These are phyloP conservation scores for Anguilla rostrata DNA, from an alignment of 2,113 vertebrate genomes.

Conservation along the genomic window DNA sequence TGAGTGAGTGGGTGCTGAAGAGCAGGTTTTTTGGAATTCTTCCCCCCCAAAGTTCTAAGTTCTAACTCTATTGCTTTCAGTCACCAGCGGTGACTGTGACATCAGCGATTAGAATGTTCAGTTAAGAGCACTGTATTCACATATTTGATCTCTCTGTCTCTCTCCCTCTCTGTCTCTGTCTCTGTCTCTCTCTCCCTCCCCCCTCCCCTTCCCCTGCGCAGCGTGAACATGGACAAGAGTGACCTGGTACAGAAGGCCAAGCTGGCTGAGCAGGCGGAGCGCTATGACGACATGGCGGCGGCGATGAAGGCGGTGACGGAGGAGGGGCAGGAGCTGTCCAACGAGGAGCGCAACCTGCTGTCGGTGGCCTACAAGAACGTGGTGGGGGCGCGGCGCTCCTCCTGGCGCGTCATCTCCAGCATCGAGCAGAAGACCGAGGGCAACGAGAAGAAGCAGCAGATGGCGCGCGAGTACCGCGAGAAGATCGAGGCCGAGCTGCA, in stretches of 20 bases:
- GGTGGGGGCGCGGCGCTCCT: slow-evolving; percentile 94
- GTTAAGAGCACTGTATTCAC: too few species aligned
- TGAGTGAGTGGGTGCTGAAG: too few species aligned
- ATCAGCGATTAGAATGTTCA: too few species aligned
- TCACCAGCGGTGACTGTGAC: too few species aligned
- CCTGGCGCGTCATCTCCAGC: slow-evolving; percentile 98
- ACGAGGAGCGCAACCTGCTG: slow-evolving; percentile 94
- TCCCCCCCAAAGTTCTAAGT: too few species aligned
- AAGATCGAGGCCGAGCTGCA: slow-evolving; percentile 93
- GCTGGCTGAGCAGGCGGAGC: slow-evolving; percentile 95
- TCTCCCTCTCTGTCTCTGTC: too few species aligned
- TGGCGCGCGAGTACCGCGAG: slow-evolving; percentile 93
- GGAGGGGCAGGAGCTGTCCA: slow-evolving; percentile 89
- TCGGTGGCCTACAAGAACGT: slow-evolving; percentile 99
- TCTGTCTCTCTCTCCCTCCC: too few species aligned
- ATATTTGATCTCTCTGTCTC: too few species aligned
- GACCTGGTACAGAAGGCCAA: slow-evolving; percentile 99
- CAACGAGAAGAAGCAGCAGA: slow-evolving; percentile 95
- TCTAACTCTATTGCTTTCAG: too few species aligned
- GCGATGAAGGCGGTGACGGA: slow-evolving; percentile 97
- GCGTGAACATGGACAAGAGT: slow-evolving; percentile 91
- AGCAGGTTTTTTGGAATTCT: too few species aligned
- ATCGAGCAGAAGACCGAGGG: slow-evolving; percentile 97
- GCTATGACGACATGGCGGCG: slow-evolving; percentile 96
- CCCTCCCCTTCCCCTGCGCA: slow-evolving; percentile 39